Evolutionary conservation across 2,797 vertebrate genomes (phyloP), one percentile per base, ranked within the genome.

Genomic region (Eutrigla gurnardus): DNA sequence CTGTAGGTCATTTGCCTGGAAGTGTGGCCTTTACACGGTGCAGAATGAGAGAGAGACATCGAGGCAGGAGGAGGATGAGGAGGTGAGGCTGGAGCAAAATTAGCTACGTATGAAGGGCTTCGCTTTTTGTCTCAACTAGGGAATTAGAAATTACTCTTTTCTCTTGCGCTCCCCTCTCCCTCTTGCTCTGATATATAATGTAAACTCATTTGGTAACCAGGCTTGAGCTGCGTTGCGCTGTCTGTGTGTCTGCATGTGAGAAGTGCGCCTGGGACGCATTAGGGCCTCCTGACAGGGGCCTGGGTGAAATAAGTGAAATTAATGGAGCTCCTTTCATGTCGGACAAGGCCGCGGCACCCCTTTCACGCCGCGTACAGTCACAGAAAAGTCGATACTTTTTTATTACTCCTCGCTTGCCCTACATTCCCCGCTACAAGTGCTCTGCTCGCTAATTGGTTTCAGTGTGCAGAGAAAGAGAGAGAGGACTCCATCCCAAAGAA

Each of bases 301-400:
- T 94, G 93, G 94, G 94, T 95, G 95, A 96, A 97, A 96, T 96
- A 97, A 96, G 95, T 96, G 94, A 97, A 96, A 96, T 96, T 95
- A 96, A 95, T 97, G 96, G 95, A 96, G 93, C 95, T 95, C 95
- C 95, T 94, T 95, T 96, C 95, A 95, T 95, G 94, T 94, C 93
- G 93, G 94, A 96, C 96, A 96, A 96, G 96, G 95, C 95, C 96
- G 93, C 87, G 79, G 93, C 93, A 94, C 94, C 95, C 96, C 95
- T 96, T 96, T 96, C 94, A 94, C 93, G 93, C 95, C 89, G 93
- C 95, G 94, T 96, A 95, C 95, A 96, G 96, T 96, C 95, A 95
- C 94, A 95, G 93, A 96, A 97, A 97, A 97, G 96, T 95, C 96
- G 95, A 96, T 97, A 96, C 95, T 96, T 96, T 96, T 96, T 96